These are phyloP conservation scores for Urocitellus parryii DNA, from an alignment of 2,113 vertebrate species.

Conservation along the genomic window DNA sequence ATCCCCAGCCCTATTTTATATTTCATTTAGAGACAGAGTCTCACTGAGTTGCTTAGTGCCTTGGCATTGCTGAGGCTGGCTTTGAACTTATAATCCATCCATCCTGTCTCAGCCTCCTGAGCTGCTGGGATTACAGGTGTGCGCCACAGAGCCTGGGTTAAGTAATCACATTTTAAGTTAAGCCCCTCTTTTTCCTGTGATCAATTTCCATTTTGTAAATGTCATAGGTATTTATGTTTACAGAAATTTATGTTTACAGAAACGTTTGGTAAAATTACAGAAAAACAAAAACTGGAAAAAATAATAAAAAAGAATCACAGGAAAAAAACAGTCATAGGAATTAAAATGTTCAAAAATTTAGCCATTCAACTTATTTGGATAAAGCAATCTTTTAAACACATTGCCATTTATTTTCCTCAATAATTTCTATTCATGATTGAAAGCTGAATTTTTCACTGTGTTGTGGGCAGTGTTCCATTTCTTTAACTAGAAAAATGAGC, in stretches of 20 bases:
- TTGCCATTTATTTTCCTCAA: constrained; percentile 58
- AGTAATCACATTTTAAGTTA: constrained; percentile 46
- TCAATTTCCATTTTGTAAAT: constrained; percentile 31
- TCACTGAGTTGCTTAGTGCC: too few species aligned
- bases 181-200: neutral
- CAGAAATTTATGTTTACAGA: constrained; percentile 29
- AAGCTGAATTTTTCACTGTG: constrained; percentile 69
- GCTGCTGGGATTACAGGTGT: too few species aligned
- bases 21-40: too few species aligned
- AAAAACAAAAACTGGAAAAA: neutral
- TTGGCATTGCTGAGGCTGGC: too few species aligned
- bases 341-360: constrained; percentile 58
- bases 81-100: too few species aligned
- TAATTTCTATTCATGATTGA: constrained; percentile 53
- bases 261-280: constrained; percentile 15
- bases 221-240: neutral
- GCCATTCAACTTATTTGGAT: constrained; percentile 6
- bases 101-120: too few species aligned
- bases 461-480: constrained; percentile 49
- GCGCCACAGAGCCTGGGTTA: too few species aligned
- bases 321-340: neutral
- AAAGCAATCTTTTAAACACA: constrained; percentile 43
- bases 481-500: constrained; percentile 68
- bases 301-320: neutral
- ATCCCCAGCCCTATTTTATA: too few species aligned